Percentiles rank a stretch among this genome's conserved stretches.
These are phyloP conservation scores for Coranthus polyacanthus DNA, from an alignment of 2,797 vertebrate genomes.

Conservation along the genomic window DNA sequence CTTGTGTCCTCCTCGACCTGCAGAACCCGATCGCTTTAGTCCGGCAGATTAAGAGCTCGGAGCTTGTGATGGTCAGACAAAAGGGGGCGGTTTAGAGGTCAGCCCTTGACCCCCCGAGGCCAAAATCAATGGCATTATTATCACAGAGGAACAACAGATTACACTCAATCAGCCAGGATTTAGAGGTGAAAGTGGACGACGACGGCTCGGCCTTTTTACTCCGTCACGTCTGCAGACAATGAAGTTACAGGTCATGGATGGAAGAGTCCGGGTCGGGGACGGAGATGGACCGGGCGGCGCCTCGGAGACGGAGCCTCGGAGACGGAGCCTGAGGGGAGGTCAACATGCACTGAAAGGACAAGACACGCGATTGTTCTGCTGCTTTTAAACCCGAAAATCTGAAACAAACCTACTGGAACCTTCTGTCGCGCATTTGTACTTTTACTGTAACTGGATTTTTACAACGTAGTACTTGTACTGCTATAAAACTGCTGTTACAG, in stretches of 20 bases:
- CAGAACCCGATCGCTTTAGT: not conserved
- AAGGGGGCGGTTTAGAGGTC: conserved; percentile 63
- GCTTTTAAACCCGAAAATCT: conserved; percentile 12
- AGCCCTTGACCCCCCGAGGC: conserved; percentile 53
- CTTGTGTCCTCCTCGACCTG: conserved; percentile 42
- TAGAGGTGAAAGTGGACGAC: conserved; percentile 30
- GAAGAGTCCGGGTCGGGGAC: not conserved
- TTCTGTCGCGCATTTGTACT: no score
- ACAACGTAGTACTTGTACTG: no score
- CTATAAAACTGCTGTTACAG: no score
- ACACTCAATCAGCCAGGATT: conserved; percentile 40
- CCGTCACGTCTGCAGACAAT: conserved; percentile 13
- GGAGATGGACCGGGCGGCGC: no score
- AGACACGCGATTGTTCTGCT: not conserved
- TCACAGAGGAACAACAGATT: conserved; percentile 53
- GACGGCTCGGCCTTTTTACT: conserved; percentile 13
- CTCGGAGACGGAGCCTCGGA: not conserved
- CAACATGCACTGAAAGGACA: conserved; percentile 6
- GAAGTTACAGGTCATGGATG: conserved; percentile 1
- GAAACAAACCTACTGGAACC: no score
- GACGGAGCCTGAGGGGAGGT: conserved; percentile 33
- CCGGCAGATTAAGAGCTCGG: not conserved
- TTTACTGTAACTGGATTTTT: no score
- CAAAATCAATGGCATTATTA: conserved; percentile 73
- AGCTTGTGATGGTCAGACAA: conserved; percentile 46